A percentile compares a stretch with the other conserved stretches of the same genome.
These are phyloP conservation scores for Poeciliopsis paucimaculata DNA, from an alignment of 2,797 vertebrate genomes.

Conservation along the genomic window DNA sequence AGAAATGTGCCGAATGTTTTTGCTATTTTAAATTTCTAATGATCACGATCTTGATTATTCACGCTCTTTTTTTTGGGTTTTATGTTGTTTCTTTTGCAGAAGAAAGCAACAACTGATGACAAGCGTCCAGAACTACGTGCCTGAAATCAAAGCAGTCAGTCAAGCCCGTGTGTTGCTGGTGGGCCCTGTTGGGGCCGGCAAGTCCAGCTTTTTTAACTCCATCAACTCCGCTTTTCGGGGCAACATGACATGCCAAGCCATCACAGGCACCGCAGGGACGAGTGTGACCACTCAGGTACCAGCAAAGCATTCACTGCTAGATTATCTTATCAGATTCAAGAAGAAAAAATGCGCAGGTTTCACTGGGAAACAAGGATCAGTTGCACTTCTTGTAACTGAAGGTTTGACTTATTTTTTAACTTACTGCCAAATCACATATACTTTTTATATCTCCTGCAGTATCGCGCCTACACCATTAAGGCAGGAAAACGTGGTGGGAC, in stretches of 20 bases:
- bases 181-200: slow-evolving; percentile 72
- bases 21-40: neutral
- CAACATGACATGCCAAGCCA: slow-evolving; percentile 70
- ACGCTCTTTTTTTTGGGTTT: neutral
- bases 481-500: slow-evolving; percentile 36
- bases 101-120: slow-evolving; percentile 46
- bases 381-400: neutral
- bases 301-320: neutral
- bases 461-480: slow-evolving; percentile 72
- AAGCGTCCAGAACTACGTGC: slow-evolving; percentile 46
- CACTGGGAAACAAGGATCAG: neutral
- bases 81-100: slow-evolving; percentile 37
- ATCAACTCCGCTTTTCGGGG: slow-evolving; percentile 72
- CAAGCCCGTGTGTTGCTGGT: slow-evolving; percentile 65
- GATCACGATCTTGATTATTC: neutral
- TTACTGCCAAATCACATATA: neutral
- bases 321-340: neutral
- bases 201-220: slow-evolving; percentile 78
- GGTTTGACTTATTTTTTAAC: neutral
- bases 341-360: neutral
- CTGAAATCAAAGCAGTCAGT: slow-evolving; percentile 35
- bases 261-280: slow-evolving; percentile 60
- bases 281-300: slow-evolving; percentile 75
- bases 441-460: slow-evolving; percentile 55
- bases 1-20: neutral